These are phyloP conservation scores for Branchellion lobata DNA, from an alignment of 2,888 invertebrate genomes.

Conservation along the genomic window DNA sequence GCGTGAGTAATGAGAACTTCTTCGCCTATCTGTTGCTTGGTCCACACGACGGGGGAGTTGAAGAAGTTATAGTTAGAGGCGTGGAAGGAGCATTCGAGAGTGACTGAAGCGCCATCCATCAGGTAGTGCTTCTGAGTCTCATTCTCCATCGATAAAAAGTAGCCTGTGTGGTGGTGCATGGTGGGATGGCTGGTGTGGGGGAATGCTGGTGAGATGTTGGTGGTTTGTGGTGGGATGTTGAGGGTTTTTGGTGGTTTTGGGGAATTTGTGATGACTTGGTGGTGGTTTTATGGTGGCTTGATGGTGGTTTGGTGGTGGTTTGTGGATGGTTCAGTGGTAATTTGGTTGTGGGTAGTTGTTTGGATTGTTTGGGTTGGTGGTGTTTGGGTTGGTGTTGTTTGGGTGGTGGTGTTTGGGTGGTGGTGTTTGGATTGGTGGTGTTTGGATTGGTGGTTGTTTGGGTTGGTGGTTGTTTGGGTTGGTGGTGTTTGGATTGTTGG, in stretches of 20 bases:
- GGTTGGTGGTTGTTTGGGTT: too few species aligned
- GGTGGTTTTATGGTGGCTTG: too few species aligned
- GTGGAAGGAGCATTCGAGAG: constrained; percentile 44
- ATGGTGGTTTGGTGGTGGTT: too few species aligned
- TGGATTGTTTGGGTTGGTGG: too few species aligned
- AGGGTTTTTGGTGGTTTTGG: not conserved
- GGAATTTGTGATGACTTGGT: too few species aligned
- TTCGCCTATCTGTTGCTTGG: constrained; percentile 48
- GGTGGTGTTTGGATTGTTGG: too few species aligned
- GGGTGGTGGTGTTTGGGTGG: too few species aligned
- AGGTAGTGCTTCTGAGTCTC: constrained; percentile 41
- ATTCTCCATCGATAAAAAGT: constrained; percentile 43
- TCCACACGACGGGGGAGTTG: constrained; percentile 49
- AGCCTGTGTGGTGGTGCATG: not conserved
- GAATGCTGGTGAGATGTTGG: not conserved
- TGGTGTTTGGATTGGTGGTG: too few species aligned
- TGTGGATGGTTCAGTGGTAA: too few species aligned
- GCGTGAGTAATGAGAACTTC: constrained; percentile 47
- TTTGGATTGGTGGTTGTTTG: too few species aligned
- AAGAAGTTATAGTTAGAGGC: constrained; percentile 46
- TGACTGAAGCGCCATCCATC: constrained; percentile 37
- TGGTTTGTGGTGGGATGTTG: not conserved
- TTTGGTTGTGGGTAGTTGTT: too few species aligned
- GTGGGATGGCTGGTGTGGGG: not conserved
- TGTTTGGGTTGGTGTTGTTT: too few species aligned